Conservation (phyloP, 2,113 vertebrate species). For the Varanus komodoensis region DNA sequence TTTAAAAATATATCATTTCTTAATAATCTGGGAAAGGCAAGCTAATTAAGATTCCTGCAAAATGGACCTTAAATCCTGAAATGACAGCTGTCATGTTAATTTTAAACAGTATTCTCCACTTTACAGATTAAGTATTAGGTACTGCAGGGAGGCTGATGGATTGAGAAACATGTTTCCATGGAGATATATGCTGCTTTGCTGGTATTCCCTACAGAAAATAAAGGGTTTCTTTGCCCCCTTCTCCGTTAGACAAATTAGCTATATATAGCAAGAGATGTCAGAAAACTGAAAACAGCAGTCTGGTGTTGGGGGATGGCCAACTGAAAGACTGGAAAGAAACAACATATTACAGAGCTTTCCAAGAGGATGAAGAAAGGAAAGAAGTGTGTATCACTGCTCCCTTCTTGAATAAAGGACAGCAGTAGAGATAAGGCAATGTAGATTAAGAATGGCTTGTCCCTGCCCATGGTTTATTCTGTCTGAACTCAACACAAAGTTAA, state of each 20-base stretch:
- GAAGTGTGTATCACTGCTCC: not conserved
- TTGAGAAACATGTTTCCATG: conserved; percentile 86
- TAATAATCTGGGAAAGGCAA: conserved; percentile 26
- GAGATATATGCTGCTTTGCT: conserved; percentile 86
- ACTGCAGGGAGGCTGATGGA: conserved; percentile 76
- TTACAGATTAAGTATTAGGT: conserved; percentile 78
- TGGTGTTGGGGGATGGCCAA: conserved; percentile 31
- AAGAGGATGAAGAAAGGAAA: not conserved
- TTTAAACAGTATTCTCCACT: conserved; percentile 56
- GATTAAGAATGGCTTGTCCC: conserved; percentile 12
- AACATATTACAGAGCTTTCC: not conserved
- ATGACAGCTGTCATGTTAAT: conserved; percentile 49
- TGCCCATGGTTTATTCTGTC: conserved; percentile 29
- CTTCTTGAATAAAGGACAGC: not conserved
- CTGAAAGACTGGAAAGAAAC: conserved; percentile 51
- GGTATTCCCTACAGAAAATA: conserved; percentile 84
- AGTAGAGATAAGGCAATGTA: conserved; percentile 5
- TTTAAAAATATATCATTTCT: conserved; percentile 35
- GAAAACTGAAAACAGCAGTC: conserved; percentile 64
- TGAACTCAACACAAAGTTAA: conserved; percentile 2
- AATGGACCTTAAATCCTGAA: conserved; percentile 56
- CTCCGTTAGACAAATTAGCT: conserved; percentile 67
- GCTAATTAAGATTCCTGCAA: conserved; percentile 51
- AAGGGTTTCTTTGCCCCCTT: conserved; percentile 61
- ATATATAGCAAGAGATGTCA: conserved; percentile 65